A percentile compares a stretch with the other conserved stretches of the same genome.
Evolutionary conservation across 2,888 invertebrate genomes (phyloP).

Genomic region (Lycia hirtaria): DNA sequence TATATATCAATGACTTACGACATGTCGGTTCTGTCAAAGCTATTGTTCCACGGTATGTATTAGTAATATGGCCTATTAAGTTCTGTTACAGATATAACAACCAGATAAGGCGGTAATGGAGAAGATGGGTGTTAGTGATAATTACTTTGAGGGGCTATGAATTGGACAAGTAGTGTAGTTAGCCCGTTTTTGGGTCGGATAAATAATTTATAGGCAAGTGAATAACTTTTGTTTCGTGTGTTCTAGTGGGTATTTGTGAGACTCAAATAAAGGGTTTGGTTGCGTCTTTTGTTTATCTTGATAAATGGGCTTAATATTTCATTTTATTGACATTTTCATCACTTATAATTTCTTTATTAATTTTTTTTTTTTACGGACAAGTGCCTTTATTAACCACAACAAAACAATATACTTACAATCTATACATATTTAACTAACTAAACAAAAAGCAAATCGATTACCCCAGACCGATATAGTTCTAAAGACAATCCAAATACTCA

Average conservation of each 20-base stretch:
- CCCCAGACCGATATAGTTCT: no score
- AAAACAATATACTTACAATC: no score
- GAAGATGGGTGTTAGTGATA: conserved; percentile 64
- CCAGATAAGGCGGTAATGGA: conserved; percentile 58
- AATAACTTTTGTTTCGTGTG: conserved; percentile 44
- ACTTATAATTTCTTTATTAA: no score
- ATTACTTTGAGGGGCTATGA: conserved; percentile 51
- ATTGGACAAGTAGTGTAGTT: conserved; percentile 43
- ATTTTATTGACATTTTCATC: no score
- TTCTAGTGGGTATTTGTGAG: conserved; percentile 32
- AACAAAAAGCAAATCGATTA: no score
- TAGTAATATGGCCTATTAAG: conserved; percentile 64
- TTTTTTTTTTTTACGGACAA: no score
- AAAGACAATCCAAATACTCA: no score
- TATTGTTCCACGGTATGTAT: conserved; percentile 32
- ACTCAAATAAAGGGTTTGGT: conserved; percentile 28
- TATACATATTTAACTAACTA: no score
- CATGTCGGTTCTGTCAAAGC: conserved; percentile 15
- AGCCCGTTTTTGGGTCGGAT: conserved; percentile 57
- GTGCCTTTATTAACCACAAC: no score
- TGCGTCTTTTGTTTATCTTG: conserved; percentile 26
- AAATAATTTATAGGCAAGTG: conserved; percentile 54
- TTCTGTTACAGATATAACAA: conserved; percentile 52
- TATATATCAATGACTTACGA: conserved; percentile 13
- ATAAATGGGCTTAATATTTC: no score